Conservation (phyloP, 2,113 vertebrate genomes). For the Chitala chitala region DNA sequence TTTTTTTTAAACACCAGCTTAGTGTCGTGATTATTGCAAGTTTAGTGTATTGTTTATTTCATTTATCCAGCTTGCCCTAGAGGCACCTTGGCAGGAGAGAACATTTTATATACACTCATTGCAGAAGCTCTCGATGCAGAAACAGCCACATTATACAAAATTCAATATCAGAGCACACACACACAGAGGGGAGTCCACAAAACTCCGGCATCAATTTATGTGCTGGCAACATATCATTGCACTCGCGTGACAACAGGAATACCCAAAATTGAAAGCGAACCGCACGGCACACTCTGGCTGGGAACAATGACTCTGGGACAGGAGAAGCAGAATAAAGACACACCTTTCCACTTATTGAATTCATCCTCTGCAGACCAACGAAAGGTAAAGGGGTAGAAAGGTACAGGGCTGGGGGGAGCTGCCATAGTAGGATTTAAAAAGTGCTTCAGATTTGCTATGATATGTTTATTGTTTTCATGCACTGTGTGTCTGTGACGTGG, state of each 20-base stretch:
- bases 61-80: background rate
- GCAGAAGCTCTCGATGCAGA: background rate
- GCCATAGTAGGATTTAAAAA: constrained; percentile 1
- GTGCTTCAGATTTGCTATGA: background rate
- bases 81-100: background rate
- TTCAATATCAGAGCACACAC: background rate
- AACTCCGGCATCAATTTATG: constrained; percentile 9
- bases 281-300: background rate
- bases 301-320: background rate
- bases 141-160: constrained; percentile 12
- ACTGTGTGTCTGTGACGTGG: background rate
- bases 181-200: constrained; percentile 7
- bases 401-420: background rate
- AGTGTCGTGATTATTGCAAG: background rate
- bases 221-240: background rate
- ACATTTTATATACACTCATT: background rate
- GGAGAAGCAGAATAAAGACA: background rate
- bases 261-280: constrained; percentile 16
- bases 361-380: background rate
- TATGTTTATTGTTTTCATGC: background rate
- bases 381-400: background rate
- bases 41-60: background rate
- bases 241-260: background rate
- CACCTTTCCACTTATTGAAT: constrained; percentile 9
- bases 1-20: too few relatives aligned